Conservation (phyloP, 1,140 invertebrate species). For the Pogonomyrmex barbatus region DNA sequence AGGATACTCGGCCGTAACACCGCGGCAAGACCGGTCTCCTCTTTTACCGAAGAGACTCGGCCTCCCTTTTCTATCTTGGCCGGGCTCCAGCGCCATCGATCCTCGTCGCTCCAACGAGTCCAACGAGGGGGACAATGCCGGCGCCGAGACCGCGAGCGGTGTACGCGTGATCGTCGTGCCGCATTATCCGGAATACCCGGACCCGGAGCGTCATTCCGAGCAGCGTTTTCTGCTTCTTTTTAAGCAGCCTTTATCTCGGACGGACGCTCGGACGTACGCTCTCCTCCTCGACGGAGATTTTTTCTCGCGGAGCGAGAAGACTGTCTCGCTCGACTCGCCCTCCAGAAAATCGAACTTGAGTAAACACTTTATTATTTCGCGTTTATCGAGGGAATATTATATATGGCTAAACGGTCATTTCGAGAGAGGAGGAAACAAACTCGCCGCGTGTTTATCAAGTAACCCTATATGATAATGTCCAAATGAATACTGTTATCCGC, state of each 20-base stretch:
- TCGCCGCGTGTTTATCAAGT: not conserved
- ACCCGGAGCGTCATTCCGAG: slow-evolving; percentile 45
- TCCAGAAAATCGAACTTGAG: slow-evolving; percentile 12
- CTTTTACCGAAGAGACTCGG: slow-evolving; percentile 63
- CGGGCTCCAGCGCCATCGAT: slow-evolving; percentile 42
- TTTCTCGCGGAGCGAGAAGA: not conserved
- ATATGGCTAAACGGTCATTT: not conserved
- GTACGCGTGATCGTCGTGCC: slow-evolving; percentile 24
- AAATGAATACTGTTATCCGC: not conserved
- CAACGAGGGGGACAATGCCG: slow-evolving; percentile 53
- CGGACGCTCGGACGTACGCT: not conserved
- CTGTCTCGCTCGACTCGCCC: slow-evolving; percentile 17
- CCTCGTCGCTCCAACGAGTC: slow-evolving; percentile 63
- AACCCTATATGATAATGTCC: not conserved
- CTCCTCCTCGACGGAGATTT: not conserved
- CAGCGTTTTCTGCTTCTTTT: slow-evolving; percentile 24
- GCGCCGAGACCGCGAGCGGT: slow-evolving; percentile 63
- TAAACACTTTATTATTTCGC: not conserved
- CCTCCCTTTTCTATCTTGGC: slow-evolving; percentile 41
- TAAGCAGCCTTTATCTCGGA: slow-evolving; percentile 18
- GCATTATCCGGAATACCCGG: slow-evolving; percentile 57
- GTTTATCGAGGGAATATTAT: not conserved
- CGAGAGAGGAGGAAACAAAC: not conserved
- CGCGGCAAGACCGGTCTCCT: slow-evolving; percentile 72
- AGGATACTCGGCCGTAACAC: slow-evolving; percentile 65